Percentiles rank a stretch among this genome's conserved stretches.
Conservation (phyloP, 2,113 vertebrate genomes). For the Tragelaphus imberbis region DNA sequence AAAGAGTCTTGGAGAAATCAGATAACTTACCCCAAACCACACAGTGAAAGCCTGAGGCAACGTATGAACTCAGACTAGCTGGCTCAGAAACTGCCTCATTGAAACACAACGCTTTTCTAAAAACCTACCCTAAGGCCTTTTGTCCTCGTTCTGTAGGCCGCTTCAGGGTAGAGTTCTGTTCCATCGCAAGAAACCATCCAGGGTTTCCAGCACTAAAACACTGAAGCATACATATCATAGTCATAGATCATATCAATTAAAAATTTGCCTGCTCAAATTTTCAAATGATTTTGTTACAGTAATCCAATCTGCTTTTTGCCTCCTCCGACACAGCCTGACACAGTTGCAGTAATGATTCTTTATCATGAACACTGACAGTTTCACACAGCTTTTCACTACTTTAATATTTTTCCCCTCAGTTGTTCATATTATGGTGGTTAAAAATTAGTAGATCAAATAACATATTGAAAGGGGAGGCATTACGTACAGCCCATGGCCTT, state of each 20-base stretch:
- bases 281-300: neutral
- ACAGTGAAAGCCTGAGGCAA: neutral
- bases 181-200: neutral
- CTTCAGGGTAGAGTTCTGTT: neutral
- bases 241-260: neutral
- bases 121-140: neutral
- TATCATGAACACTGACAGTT: neutral
- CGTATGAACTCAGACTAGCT: neutral
- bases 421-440: neutral
- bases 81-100: neutral
- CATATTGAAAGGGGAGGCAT: neutral
- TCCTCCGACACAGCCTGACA: neutral
- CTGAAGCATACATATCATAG: neutral
- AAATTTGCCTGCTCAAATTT: neutral
- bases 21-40: neutral
- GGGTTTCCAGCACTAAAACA: neutral
- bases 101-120: neutral
- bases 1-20: neutral
- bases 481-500: neutral
- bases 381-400: neutral
- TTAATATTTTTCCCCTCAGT: neutral
- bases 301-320: neutral
- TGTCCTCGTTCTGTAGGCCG: neutral
- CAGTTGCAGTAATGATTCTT: neutral
- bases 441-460: neutral